Evolutionary conservation across 30 jellyfish, hydroid and myxozoan genomes (phyloP), one percentile per base, ranked within the genome.

Genomic region (Turritopsis rubra): DNA sequence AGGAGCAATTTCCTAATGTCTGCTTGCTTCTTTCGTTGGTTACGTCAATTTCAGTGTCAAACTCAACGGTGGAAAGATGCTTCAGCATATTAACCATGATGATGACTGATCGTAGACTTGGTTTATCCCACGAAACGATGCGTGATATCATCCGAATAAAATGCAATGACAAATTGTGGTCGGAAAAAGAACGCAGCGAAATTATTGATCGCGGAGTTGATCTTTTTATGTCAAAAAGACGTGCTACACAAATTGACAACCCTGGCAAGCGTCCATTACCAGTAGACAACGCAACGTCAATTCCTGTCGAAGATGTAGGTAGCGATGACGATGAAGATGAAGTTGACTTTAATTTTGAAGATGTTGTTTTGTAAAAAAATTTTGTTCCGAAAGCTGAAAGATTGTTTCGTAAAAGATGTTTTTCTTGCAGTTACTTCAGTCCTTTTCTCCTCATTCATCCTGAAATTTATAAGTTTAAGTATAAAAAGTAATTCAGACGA

Each of bases 1-100:
- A 75, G 71, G 52, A 18, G 19, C 82, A 86, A 73, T 86, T 29
- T 24, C 89, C 94, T 17, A 86, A 86, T 53, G 7, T 86, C 17
- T 66, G 89, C 83, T 73, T 86, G 26, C 22, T 86, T 21, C 54
- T 54, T 29, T 68, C 73, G 9, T 30, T 87, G 95, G 54, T 87
- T 20, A 83, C 82, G 27, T 52, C 85, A 22, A 70, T 89, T 29
- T 83, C 94, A 29, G 93, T 89, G 18, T 89, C 93, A 84, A 89
- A 89, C 52, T 84, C 92, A 8, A 21, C 93, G 3, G 86, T 83
- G 28, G 89, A 88, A 78, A 65, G 96, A 23, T 81, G 89, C 9
- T 88, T 88, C 80, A 41, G 86, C 27, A 5, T 53, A 41, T 73
- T 83, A 85, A 88, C 88, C 0, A 79, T 89, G 28, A 3, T 83